These are phyloP conservation scores for Jordanella pulchra DNA, from an alignment of 2,797 vertebrate species.

Conservation along the genomic window DNA sequence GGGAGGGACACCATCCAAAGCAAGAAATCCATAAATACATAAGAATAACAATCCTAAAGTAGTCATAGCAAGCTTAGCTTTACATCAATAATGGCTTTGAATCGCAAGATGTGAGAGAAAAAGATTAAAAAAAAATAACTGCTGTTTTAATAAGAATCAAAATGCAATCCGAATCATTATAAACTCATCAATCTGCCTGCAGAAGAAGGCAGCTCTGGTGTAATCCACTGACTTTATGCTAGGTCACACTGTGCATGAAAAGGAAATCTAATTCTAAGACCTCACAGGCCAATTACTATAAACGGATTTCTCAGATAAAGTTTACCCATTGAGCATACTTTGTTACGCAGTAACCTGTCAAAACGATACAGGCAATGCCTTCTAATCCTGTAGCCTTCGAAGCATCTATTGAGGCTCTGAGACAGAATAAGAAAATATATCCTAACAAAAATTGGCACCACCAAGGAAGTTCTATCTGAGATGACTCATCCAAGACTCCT, in stretches of 20 bases:
- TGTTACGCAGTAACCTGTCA: not conserved
- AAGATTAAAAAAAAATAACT: constrained; percentile 8
- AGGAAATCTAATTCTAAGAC: constrained; percentile 5
- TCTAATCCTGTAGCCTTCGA: not conserved
- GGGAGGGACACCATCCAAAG: constrained; percentile 43
- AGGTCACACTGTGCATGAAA: constrained; percentile 1
- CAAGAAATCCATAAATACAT: constrained; percentile 57
- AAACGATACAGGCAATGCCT: not conserved
- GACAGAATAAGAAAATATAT: not conserved
- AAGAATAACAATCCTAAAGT: constrained; percentile 47
- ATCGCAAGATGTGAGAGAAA: constrained; percentile 15
- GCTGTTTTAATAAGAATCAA: constrained; percentile 49
- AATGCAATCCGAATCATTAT: constrained; percentile 21
- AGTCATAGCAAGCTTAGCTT: constrained; percentile 5
- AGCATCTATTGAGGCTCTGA: not conserved
- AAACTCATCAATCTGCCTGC: constrained; percentile 11
- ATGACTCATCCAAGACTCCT: not conserved
- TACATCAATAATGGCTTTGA: constrained; percentile 6
- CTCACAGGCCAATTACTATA: constrained; percentile 14
- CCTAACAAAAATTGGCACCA: not conserved
- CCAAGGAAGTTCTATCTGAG: not conserved
- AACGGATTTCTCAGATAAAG: constrained; percentile 13
- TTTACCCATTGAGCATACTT: not conserved
- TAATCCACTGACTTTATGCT: constrained; percentile 9
- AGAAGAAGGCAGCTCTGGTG: constrained; percentile 21